A percentile compares a stretch with the other conserved stretches of the same genome.
Conservation (phyloP, 2,113 vertebrate genomes). For the Hiodon alosoides region DNA sequence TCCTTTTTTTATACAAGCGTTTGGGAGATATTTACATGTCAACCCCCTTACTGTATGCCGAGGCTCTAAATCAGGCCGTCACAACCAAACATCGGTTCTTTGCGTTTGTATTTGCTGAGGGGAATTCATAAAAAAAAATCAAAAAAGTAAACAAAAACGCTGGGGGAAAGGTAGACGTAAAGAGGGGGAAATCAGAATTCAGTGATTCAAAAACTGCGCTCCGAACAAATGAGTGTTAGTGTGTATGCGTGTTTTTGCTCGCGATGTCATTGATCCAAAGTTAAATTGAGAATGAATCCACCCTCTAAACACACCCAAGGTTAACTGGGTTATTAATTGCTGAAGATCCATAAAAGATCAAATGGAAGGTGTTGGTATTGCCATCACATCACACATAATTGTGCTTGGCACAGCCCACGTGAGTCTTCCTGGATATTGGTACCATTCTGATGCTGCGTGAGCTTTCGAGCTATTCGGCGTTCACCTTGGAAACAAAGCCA, state of each 20-base stretch:
- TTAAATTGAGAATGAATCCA: constrained; percentile 35
- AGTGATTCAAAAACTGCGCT: not conserved
- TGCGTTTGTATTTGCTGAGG: constrained; percentile 18
- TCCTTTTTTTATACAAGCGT: too few relatives aligned
- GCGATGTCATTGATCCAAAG: constrained; percentile 9
- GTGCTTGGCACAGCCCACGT: constrained; percentile 19
- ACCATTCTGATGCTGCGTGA: too few relatives aligned
- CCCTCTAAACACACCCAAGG: constrained; percentile 29
- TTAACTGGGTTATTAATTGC: constrained; percentile 33
- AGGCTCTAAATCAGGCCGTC: not conserved
- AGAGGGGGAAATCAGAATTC: too few relatives aligned
- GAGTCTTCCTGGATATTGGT: too few relatives aligned
- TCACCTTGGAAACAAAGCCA: too few relatives aligned
- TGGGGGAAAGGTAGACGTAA: too few relatives aligned
- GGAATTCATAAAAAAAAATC: too few relatives aligned
- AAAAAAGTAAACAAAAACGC: too few relatives aligned
- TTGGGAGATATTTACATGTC: too few relatives aligned
- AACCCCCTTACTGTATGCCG: not conserved
- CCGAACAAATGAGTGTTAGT: not conserved
- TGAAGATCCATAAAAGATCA: constrained; percentile 35
- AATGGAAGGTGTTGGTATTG: constrained; percentile 30
- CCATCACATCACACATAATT: constrained; percentile 24
- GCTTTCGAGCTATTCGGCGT: too few relatives aligned
- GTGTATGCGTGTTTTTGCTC: constrained; percentile 8
- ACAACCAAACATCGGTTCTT: constrained; percentile 17